Evolutionary conservation across 2,797 vertebrate species (phyloP), one percentile per base, ranked within the genome.

Genomic region (Hirundo rustica): DNA sequence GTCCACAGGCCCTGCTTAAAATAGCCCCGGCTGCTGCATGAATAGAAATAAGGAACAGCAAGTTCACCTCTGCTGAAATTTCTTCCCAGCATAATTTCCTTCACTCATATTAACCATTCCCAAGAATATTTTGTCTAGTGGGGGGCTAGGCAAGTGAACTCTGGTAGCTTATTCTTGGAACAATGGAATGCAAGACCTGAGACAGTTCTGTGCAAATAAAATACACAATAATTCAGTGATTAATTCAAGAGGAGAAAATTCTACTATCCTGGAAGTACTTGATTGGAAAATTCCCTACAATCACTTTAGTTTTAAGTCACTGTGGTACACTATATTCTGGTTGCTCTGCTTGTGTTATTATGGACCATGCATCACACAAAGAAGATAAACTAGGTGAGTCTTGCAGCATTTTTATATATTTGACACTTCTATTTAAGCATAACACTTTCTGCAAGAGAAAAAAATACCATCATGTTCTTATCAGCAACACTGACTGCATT

Each of bases 281-380:
- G 29, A 71, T 65, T 55, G 13, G 13, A 65, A 27, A 77, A 13
- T 2, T 80, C 66, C 20, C 14, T 54, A 23, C 13, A 78, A 25
- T 53, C 4, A 15, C 26, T 64, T 40, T 65, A 32, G 23, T 38
- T 72, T 71, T 82, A 47, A 70, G 7, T 65, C 40, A 45, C 16
- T 0, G 0, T 72, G 22, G 19, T 36, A 40, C 8, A 25, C 20
- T n/a, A 5, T 44, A 58, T 67, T 50, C 22, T 44, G n/a, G 8
- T 14, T 58, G 13, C 2, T 57, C 15, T 81, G 16, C 10, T 34
- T 54, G 16, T 34, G 23, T 42, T 47, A 27, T 65, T 93, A 30
- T 50, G 38, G 27, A 81, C n/a, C 11, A 29, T 40, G 8, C 4
- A 23, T 36, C 25, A 27, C 26, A 36, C 18, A 91, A 73, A 70